A percentile compares a stretch with the other conserved stretches of the same genome.
Conservation (phyloP, 1,140 invertebrate species). For the Lasioglossum baleicum region DNA sequence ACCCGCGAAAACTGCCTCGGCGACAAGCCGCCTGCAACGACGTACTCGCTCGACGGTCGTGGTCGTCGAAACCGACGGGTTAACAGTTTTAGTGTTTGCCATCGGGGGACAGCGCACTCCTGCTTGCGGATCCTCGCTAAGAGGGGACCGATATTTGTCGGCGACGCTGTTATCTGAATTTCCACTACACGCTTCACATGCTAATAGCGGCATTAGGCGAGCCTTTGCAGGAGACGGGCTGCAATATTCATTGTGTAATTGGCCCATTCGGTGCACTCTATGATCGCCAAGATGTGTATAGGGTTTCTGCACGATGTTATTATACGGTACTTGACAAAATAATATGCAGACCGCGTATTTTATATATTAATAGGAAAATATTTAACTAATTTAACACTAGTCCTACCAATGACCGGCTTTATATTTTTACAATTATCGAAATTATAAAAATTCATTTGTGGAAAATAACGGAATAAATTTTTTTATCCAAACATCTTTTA, state of each 20-base stretch:
- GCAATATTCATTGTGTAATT: background rate
- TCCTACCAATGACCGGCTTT: too few relatives aligned
- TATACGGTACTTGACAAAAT: too few relatives aligned
- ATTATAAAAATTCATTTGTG: too few relatives aligned
- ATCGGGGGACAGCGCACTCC: background rate
- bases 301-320: too few relatives aligned
- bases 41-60: background rate
- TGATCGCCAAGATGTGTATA: background rate
- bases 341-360: too few relatives aligned
- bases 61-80: background rate
- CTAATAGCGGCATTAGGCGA: background rate
- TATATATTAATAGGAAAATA: too few relatives aligned
- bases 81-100: background rate
- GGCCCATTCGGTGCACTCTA: background rate
- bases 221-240: background rate
- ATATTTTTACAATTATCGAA: too few relatives aligned
- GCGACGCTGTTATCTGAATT: background rate
- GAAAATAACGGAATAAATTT: too few relatives aligned
- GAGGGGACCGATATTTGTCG: background rate
- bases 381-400: too few relatives aligned
- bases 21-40: background rate
- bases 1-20: background rate
- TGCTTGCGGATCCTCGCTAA: background rate
- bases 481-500: too few relatives aligned
- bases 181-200: background rate